Conservation (phyloP, 2,797 vertebrate genomes). For the Alosa sapidissima region DNA sequence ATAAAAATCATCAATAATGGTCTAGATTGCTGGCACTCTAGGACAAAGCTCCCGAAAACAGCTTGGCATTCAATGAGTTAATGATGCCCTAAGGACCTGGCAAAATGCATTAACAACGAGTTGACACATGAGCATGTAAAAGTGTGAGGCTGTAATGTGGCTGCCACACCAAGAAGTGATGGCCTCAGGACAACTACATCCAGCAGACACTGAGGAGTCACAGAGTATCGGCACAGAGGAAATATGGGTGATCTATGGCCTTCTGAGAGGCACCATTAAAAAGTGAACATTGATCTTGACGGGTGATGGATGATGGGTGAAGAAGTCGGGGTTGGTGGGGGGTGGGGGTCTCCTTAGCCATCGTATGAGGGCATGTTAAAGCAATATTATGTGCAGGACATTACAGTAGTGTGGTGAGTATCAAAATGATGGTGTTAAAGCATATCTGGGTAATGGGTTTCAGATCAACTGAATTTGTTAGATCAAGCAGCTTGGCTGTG, state of each 20-base stretch:
- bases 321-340: neutral
- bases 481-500: neutral
- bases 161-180: neutral
- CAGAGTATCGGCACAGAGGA: neutral
- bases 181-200: neutral
- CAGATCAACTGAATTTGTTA: neutral
- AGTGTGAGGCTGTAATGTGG: neutral
- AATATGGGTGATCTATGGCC: neutral
- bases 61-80: too few relatives aligned
- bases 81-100: neutral
- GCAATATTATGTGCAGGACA: neutral
- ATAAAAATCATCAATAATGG: too few relatives aligned
- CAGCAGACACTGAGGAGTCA: neutral
- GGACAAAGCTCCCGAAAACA: too few relatives aligned
- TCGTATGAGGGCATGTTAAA: neutral
- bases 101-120: neutral
- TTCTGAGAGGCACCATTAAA: slow-evolving; percentile 3
- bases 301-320: neutral
- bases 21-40: too few relatives aligned
- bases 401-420: neutral
- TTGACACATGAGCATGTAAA: neutral
- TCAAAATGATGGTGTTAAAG: neutral
- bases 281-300: slow-evolving; percentile 7
- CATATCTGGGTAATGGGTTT: neutral
- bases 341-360: neutral